Evolutionary conservation across 2,888 invertebrate genomes (phyloP).

Genomic region (Drosophila parthenogenetica): DNA sequence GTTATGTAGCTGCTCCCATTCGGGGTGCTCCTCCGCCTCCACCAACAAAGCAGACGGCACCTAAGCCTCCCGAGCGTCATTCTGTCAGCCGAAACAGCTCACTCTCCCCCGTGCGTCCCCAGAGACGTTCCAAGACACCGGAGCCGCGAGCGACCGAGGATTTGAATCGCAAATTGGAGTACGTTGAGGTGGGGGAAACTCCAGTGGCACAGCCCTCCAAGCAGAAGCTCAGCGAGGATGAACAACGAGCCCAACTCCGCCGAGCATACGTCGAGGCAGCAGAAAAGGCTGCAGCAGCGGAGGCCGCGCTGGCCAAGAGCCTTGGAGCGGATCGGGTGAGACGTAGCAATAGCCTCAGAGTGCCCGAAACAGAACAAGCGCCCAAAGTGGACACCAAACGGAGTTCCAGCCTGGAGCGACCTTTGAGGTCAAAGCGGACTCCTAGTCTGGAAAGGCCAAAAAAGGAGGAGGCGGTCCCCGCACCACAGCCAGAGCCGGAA

Average conservation of each 20-base stretch:
- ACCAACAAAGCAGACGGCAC: slow-evolving; percentile 32
- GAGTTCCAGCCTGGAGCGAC: slow-evolving; percentile 61
- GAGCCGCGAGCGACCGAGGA: slow-evolving; percentile 64
- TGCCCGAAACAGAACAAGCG: slow-evolving; percentile 38
- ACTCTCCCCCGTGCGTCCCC: slow-evolving; percentile 81
- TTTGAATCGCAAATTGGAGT: slow-evolving; percentile 50
- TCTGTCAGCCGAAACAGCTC: slow-evolving; percentile 80
- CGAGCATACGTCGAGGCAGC: slow-evolving; percentile 67
- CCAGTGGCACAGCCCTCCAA: background rate
- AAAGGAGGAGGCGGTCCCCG: background rate
- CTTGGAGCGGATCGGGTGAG: slow-evolving; percentile 47
- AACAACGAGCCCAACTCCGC: slow-evolving; percentile 57
- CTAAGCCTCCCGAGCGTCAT: slow-evolving; percentile 57
- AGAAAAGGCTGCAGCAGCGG: slow-evolving; percentile 52
- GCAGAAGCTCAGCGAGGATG: slow-evolving; percentile 48
- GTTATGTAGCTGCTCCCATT: slow-evolving; percentile 62
- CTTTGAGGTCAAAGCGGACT: slow-evolving; percentile 40
- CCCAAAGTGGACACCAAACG: slow-evolving; percentile 48
- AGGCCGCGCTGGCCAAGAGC: slow-evolving; percentile 52
- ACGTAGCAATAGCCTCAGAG: slow-evolving; percentile 60
- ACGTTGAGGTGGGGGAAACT: slow-evolving; percentile 68
- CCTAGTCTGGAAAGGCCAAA: slow-evolving; percentile 51
- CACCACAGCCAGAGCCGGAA: background rate
- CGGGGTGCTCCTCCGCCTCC: slow-evolving; percentile 75
- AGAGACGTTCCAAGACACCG: slow-evolving; percentile 82